Evolutionary conservation across 2,797 vertebrate genomes (phyloP), one percentile per base, ranked within the genome.

Genomic region (Vireo griseus): DNA sequence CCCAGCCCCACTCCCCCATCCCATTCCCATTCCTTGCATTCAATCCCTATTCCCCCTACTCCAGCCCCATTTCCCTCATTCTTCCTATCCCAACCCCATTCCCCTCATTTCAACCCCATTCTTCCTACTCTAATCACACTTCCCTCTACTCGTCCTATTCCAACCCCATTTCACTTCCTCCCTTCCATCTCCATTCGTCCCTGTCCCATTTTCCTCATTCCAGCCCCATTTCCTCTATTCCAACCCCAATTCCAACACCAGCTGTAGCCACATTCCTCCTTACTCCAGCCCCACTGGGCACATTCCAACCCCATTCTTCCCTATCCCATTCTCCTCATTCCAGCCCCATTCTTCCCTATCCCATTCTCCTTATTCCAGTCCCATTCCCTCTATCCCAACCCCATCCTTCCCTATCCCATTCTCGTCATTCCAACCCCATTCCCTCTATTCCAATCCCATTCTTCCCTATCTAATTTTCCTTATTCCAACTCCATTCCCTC

Each of bases 1-100:
- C 10, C 44, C 44, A 20, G 2, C 3, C 4, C 13, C 3, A 28
- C 17, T 3, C 20, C 14, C 20, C 19, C 33, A 20, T 6, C 16
- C 45, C 31, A 26, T 12, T 16, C 28, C 11, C 33, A 55, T 11
- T 5, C 14, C 28, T 5, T 1, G 3, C 4, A 45, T 45, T n/a
- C 42, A 31, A 22, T 13, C 6, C n/a, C 44, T 14, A 3, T 19
- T 19, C 76, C 29, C 37, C 20, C 12, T 44, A 8, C 9, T 8
- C 21, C 52, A 51, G 9, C 14, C 26, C 15, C 42, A 22, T 40
- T 25, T 17, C 12, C 11, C 4, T 1, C n/a, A 14, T 8, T 45
- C 11, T 15, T 16, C 39, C 14, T 9, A 4, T 14, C 16, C 47
- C 44, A 48, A 18, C 10, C 10, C 8, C 21, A 16, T 5, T 37